These are phyloP conservation scores for Ferdinandea cuprea DNA, from an alignment of 2,888 invertebrate genomes.

Conservation along the genomic window DNA sequence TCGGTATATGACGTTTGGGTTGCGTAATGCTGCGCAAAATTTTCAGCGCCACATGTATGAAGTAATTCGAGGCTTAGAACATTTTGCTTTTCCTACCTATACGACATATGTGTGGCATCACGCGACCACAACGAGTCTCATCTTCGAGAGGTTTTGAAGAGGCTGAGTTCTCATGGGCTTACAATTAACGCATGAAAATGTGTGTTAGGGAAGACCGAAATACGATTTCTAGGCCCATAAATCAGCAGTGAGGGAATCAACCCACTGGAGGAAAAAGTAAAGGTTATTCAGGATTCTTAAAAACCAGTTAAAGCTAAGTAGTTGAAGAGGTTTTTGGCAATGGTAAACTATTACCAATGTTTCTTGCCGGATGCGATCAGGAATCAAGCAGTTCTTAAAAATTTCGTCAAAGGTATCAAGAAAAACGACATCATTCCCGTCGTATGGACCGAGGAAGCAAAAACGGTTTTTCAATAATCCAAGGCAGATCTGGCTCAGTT, in stretches of 20 bases:
- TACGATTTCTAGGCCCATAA: constrained; percentile 55
- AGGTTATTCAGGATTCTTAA: constrained; percentile 55
- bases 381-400: constrained; percentile 46
- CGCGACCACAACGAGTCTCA: constrained; percentile 17
- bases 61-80: constrained; percentile 39
- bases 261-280: constrained; percentile 60
- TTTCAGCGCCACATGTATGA: constrained; percentile 63
- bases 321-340: constrained; percentile 71
- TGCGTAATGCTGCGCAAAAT: constrained; percentile 66
- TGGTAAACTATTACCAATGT: constrained; percentile 73
- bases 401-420: constrained; percentile 32
- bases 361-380: constrained; percentile 56
- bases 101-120: constrained; percentile 62
- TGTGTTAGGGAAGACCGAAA: constrained; percentile 14
- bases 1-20: constrained; percentile 63
- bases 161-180: constrained; percentile 12
- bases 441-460: constrained; percentile 39
- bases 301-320: constrained; percentile 51
- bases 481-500: constrained; percentile 44
- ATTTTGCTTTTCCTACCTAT: constrained; percentile 65
- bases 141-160: constrained; percentile 6
- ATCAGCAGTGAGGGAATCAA: constrained; percentile 57
- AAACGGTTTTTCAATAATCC: constrained; percentile 55
- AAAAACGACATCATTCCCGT: constrained; percentile 69
- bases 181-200: constrained; percentile 48